Evolutionary conservation across 2,113 vertebrate species (phyloP), one percentile per base, ranked within the genome.

Genomic region (Heterocephalus glaber): DNA sequence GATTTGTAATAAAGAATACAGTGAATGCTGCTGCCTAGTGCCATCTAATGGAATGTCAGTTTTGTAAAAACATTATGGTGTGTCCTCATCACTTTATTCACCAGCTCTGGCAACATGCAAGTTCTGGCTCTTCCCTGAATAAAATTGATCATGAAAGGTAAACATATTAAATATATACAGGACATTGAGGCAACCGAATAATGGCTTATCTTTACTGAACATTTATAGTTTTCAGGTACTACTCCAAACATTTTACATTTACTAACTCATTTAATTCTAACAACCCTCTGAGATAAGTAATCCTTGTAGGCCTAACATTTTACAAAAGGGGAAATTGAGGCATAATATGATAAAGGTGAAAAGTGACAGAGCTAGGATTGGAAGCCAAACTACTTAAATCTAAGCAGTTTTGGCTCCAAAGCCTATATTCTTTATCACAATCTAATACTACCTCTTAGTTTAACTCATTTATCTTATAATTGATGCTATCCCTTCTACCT

Each of bases 241-340:
- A 33, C 65, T 88, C 61, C 33, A 85, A 19, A 68, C 24, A 81
- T 86, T 92, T 87, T 84, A 61, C 7, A 41, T 74, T 30, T 49
- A 49, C 20, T 92, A 90, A 95, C 4, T 76, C 44, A 74, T 74
- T 86, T 89, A 95, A 58, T 86, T 33, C 58, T 85, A 82, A 72
- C 35, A 79, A 4, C 44, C 20, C 22, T 74, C 16, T 89, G 72
- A 77, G 33, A 16, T 68, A n/a, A 52, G 2, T 66, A 56, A n/a
- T 72, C 72, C 35, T 72, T 58, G 35, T 63, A 58, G 41, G 6
- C 28, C 49, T 41, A 80, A 87, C 9, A 88, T 88, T 94, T 93
- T 63, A 72, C 14, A 89, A 66, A 77, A 65, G 13, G 41, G 4
- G 9, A 87, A 87, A 94, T 1, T 26, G 44, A 95, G 49, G 19